Evolutionary conservation across 1,140 invertebrate genomes (phyloP).

Genomic region (Trichomalopsis sarcophagae): DNA sequence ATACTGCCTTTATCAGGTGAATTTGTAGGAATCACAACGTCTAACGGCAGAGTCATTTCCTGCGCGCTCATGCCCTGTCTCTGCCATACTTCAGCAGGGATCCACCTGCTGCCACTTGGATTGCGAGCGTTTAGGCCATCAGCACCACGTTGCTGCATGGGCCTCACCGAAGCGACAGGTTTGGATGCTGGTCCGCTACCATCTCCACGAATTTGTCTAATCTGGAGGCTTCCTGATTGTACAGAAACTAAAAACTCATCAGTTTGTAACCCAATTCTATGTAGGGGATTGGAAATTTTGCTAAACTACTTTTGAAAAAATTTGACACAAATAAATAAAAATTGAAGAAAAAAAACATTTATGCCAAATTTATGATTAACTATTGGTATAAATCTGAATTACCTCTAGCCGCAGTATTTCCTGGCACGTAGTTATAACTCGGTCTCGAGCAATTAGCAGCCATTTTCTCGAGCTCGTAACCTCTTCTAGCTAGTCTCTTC

Average conservation of each 20-base stretch:
- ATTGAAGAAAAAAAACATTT: slow-evolving; percentile 41
- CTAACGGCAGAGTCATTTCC: slow-evolving; percentile 92
- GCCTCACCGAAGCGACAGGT: slow-evolving; percentile 76
- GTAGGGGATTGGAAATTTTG: slow-evolving; percentile 10
- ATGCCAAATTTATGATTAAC: background rate
- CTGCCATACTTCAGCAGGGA: slow-evolving; percentile 91
- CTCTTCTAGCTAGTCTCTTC: slow-evolving; percentile 93
- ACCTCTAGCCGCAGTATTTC: slow-evolving; percentile 73
- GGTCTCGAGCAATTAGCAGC: slow-evolving; percentile 79
- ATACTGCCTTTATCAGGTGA: slow-evolving; percentile 90
- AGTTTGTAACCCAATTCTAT: slow-evolving; percentile 32
- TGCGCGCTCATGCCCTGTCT: slow-evolving; percentile 95
- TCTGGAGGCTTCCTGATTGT: slow-evolving; percentile 70
- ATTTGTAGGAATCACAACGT: slow-evolving; percentile 95
- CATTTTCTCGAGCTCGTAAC: slow-evolving; percentile 96
- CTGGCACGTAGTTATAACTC: slow-evolving; percentile 73
- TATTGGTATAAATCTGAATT: slow-evolving; percentile 38
- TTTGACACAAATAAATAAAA: slow-evolving; percentile 21
- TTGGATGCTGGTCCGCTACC: slow-evolving; percentile 67
- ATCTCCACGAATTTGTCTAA: slow-evolving; percentile 70
- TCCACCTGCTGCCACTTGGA: slow-evolving; percentile 81
- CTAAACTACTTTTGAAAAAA: slow-evolving; percentile 22
- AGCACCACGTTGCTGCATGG: slow-evolving; percentile 74
- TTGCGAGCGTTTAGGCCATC: slow-evolving; percentile 72
- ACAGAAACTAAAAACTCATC: slow-evolving; percentile 52